These are phyloP conservation scores for Musca vetustissima DNA, from an alignment of 1,140 invertebrate species.

Conservation along the genomic window DNA sequence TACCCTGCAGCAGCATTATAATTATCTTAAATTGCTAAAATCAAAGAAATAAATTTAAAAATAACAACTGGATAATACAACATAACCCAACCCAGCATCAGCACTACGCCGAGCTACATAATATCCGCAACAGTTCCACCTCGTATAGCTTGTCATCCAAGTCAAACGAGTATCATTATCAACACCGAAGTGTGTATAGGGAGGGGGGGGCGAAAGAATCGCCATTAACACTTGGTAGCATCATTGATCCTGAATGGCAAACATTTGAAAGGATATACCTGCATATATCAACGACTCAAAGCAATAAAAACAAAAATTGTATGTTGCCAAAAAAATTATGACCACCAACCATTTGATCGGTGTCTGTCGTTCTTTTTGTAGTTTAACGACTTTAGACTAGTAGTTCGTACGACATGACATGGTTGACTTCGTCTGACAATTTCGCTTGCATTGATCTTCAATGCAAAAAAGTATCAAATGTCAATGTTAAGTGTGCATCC, in stretches of 20 bases:
- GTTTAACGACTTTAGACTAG: slow-evolving; percentile 17
- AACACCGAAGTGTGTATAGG: neutral
- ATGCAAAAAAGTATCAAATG: slow-evolving; percentile 11
- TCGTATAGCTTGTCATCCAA: neutral
- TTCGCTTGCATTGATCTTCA: too few species aligned
- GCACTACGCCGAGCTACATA: neutral
- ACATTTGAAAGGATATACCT: too few species aligned
- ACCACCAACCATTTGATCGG: neutral
- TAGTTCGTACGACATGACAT: too few species aligned
- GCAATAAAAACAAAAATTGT: slow-evolving; percentile 1
- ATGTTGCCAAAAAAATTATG: slow-evolving; percentile 15
- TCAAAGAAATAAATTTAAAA: slow-evolving; percentile 49
- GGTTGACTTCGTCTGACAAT: too few species aligned
- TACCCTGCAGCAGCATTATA: slow-evolving; percentile 56
- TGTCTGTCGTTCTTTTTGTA: neutral
- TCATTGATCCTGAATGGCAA: too few species aligned
- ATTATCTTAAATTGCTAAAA: slow-evolving; percentile 56
- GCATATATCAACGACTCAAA: too few species aligned
- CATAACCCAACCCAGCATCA: neutral
- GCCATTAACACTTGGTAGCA: neutral
- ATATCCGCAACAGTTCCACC: neutral
- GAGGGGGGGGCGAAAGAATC: too few species aligned
- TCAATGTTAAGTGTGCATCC: neutral
- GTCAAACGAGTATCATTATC: neutral
- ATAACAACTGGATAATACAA: slow-evolving; percentile 10